These are phyloP conservation scores for Oreochromis aureus DNA, from an alignment of 2,113 vertebrate species.

Conservation along the genomic window DNA sequence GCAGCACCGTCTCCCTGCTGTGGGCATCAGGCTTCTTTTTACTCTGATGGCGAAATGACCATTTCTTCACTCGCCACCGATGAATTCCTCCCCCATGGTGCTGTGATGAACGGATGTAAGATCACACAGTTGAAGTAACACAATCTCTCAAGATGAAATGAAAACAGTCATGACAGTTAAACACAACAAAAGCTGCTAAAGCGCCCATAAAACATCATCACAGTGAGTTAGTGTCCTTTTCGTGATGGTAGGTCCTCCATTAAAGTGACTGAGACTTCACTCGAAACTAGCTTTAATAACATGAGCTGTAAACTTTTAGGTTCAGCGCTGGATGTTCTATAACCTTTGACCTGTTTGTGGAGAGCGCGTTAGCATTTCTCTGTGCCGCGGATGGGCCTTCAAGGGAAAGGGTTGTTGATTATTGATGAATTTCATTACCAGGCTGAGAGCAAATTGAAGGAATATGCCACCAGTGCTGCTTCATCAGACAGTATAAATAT, in stretches of 20 bases:
- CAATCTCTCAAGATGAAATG: not conserved
- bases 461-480: not conserved
- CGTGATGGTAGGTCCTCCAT: not conserved
- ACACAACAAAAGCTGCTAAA: not conserved
- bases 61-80: not conserved
- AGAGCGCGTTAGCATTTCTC: not conserved
- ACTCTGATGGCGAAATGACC: not conserved
- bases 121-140: not conserved
- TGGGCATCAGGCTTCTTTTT: not conserved
- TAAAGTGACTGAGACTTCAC: not conserved
- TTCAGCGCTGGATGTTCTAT: not conserved
- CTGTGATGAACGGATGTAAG: not conserved
- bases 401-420: not conserved
- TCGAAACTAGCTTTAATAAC: not conserved
- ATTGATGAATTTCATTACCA: conserved; percentile 22
- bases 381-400: not conserved
- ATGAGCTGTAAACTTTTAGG: not conserved
- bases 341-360: not conserved
- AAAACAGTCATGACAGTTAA: not conserved
- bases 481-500: conserved; percentile 21
- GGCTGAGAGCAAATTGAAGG: not conserved
- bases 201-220: not conserved
- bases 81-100: not conserved
- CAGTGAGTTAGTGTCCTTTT: not conserved
- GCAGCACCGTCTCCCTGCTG: not conserved